Conservation (phyloP, 2,797 vertebrate species). For the Mormyrops boulengeri region DNA sequence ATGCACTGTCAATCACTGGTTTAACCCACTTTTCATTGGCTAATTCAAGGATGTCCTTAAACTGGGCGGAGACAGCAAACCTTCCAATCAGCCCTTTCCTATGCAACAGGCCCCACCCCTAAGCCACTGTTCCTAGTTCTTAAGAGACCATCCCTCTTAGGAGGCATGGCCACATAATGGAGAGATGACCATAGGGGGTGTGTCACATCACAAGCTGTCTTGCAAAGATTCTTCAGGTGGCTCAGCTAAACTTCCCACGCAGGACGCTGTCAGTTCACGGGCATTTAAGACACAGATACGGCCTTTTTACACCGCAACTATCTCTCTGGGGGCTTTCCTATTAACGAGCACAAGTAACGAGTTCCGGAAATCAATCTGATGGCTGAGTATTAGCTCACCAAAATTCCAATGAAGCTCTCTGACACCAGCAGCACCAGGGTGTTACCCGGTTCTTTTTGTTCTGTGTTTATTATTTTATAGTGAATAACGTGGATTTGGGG, state of each 20-base stretch:
- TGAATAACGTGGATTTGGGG: neutral
- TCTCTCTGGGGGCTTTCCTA: neutral
- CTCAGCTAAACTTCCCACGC: neutral
- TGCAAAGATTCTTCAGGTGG: neutral
- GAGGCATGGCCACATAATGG: neutral
- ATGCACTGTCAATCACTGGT: neutral
- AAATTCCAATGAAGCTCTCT: slow-evolving; percentile 41
- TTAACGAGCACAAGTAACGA: neutral
- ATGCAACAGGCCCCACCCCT: neutral
- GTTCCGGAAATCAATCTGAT: neutral
- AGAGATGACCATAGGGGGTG: neutral
- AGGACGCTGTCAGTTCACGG: neutral
- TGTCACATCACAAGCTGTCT: neutral
- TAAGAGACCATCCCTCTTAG: neutral
- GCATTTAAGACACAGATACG: neutral
- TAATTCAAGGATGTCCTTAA: neutral
- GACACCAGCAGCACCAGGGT: slow-evolving; percentile 51
- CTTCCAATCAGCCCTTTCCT: neutral
- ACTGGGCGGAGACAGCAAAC: neutral
- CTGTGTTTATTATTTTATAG: neutral
- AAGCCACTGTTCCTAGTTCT: neutral
- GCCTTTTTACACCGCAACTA: neutral
- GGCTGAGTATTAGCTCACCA: neutral
- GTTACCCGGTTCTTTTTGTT: slow-evolving; percentile 35
- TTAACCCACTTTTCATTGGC: slow-evolving; percentile 4